Evolutionary conservation across 2,113 vertebrate species (phyloP).

Genomic region (Podarcis raffonei): DNA sequence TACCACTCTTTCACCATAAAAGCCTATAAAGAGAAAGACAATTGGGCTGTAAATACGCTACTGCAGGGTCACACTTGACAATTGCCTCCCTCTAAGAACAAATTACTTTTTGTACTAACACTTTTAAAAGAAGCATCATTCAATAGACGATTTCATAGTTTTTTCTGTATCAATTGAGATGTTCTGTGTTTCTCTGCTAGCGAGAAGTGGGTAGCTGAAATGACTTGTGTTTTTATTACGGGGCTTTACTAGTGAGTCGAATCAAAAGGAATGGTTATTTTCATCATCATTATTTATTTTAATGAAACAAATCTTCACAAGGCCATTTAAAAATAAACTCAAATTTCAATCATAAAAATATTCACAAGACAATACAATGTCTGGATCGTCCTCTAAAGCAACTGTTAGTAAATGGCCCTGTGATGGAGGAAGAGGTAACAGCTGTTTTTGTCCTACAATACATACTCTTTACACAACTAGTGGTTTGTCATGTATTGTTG

Average conservation of each 20-base stretch:
- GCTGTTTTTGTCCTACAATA: not conserved
- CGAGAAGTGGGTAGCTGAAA: not conserved
- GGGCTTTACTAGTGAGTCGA: not conserved
- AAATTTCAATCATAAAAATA: not conserved
- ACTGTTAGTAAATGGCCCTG: not conserved
- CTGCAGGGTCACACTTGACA: conserved; percentile 28
- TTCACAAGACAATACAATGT: not conserved
- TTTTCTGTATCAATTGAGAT: conserved; percentile 53
- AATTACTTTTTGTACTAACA: conserved; percentile 41
- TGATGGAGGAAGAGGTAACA: not conserved
- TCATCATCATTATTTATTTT: not conserved
- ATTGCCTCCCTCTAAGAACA: conserved; percentile 38
- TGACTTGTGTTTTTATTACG: conserved; percentile 30
- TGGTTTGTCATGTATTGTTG: conserved; percentile 52
- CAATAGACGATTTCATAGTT: conserved; percentile 7
- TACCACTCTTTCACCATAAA: not conserved
- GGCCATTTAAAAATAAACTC: not conserved
- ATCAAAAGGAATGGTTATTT: not conserved
- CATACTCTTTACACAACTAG: not conserved
- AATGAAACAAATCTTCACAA: not conserved
- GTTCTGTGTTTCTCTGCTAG: conserved; percentile 47
- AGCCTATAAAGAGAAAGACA: not conserved
- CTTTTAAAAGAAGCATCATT: conserved; percentile 45
- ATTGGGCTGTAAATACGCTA: conserved; percentile 8
- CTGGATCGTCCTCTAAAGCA: not conserved